phyloP scores from a whole-genome alignment of 2,113 vertebrate genomes.

The Panthera uncia region DNA sequence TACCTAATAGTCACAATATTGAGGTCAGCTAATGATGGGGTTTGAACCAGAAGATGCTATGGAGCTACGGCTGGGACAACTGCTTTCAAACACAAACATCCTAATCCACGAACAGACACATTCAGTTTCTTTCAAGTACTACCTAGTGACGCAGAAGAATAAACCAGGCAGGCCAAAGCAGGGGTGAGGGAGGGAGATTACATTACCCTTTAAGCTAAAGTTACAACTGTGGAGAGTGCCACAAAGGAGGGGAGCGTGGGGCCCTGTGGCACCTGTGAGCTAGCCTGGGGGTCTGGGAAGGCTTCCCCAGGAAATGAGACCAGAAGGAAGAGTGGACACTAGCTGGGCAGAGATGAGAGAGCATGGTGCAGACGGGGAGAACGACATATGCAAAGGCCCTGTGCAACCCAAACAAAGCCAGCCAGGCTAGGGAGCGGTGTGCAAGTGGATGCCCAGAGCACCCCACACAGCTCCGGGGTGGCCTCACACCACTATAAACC shows the following conservation, averaged over 20 bases:
- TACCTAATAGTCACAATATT: neutral
- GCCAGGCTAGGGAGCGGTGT: neutral
- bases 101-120: neutral
- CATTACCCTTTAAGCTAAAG: neutral
- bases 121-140: neutral
- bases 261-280: neutral
- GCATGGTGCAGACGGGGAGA: neutral
- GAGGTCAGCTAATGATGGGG: neutral
- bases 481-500: neutral
- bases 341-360: neutral
- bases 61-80: neutral
- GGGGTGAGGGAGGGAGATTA: fast-evolving
- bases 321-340: neutral
- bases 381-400: neutral
- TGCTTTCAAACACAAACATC: neutral
- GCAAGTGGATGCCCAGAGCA: neutral
- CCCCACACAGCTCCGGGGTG: fast-evolving
- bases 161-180: neutral
- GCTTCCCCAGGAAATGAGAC: neutral
- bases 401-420: too few species aligned
- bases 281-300: neutral
- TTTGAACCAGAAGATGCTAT: neutral
- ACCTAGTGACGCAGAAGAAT: neutral
- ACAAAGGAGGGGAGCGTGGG: neutral
- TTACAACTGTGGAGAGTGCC: neutral